Conservation (phyloP, 2,113 vertebrate genomes). For the Nycticorax nycticorax region DNA sequence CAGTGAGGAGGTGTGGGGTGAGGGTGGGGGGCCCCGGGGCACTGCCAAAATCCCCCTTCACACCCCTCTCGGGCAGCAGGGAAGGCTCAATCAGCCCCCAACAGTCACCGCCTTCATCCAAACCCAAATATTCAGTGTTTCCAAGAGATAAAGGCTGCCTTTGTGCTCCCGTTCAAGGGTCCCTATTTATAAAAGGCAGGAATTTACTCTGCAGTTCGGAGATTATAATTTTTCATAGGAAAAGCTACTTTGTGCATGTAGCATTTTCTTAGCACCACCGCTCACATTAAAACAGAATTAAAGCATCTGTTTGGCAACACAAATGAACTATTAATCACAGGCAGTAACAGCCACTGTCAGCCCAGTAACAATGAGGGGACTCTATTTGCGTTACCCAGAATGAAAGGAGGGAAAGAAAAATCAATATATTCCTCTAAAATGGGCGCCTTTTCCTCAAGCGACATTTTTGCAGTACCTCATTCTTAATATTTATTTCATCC, state of each 20-base stretch:
- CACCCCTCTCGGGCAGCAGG: rapidly evolving
- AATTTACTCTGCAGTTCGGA: background rate
- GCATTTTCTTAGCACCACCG: background rate
- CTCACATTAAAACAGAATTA: background rate
- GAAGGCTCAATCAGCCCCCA: background rate
- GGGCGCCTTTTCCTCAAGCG: background rate
- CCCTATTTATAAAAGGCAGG: background rate
- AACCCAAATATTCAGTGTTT: background rate
- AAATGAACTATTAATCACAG: background rate
- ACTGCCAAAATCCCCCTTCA: background rate
- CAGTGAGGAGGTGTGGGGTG: background rate
- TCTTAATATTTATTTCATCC: background rate
- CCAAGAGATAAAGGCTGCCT: background rate
- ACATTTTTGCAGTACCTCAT: background rate
- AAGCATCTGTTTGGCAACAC: background rate
- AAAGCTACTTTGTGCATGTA: background rate
- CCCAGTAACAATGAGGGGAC: background rate
- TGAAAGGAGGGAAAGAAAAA: background rate
- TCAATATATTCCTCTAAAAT: background rate
- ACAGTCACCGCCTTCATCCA: background rate
- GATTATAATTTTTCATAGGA: background rate
- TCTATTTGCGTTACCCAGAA: background rate
- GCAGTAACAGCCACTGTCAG: background rate
- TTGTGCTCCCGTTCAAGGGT: background rate
- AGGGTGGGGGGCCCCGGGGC: rapidly evolving